Conservation (phyloP, 2,113 vertebrate genomes). For the Gambusia affinis region DNA sequence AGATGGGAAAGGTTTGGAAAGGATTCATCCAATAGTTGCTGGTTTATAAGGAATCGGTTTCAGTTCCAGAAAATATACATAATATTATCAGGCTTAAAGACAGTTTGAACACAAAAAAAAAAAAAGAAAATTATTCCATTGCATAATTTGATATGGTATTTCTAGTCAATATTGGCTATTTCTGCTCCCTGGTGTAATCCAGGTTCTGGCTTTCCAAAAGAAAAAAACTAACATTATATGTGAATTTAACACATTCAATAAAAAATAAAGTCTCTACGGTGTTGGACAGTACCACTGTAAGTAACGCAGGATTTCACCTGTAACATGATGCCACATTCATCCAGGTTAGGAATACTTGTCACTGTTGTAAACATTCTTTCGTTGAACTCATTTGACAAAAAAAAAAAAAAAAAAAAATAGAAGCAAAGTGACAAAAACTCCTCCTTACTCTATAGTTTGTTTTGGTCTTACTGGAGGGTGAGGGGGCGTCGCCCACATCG, state of each 20-base stretch:
- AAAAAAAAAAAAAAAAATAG: too few species aligned
- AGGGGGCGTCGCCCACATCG: too few species aligned
- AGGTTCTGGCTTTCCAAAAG: not conserved
- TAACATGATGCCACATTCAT: conserved; percentile 37
- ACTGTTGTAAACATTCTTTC: conserved; percentile 28
- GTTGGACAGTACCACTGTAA: conserved; percentile 4
- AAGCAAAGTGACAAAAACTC: too few species aligned
- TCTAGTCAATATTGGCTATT: not conserved
- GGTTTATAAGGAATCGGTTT: not conserved
- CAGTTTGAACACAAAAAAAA: not conserved
- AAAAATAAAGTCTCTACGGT: conserved; percentile 1
- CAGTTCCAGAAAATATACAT: not conserved
- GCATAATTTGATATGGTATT: not conserved
- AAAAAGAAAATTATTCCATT: not conserved
- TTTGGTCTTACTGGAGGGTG: too few species aligned
- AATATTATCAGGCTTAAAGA: not conserved
- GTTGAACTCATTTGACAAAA: not conserved
- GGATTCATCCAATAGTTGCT: too few species aligned
- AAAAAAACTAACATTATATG: too few species aligned
- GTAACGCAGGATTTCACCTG: not conserved
- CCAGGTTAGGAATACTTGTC: conserved; percentile 19
- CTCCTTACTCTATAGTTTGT: too few species aligned
- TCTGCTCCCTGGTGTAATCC: not conserved
- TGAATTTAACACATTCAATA: too few species aligned
- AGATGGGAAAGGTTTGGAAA: conserved; percentile 26